Evolutionary conservation across 2,113 vertebrate species (phyloP).

Genomic region (Periophthalmodon schlosseri): DNA sequence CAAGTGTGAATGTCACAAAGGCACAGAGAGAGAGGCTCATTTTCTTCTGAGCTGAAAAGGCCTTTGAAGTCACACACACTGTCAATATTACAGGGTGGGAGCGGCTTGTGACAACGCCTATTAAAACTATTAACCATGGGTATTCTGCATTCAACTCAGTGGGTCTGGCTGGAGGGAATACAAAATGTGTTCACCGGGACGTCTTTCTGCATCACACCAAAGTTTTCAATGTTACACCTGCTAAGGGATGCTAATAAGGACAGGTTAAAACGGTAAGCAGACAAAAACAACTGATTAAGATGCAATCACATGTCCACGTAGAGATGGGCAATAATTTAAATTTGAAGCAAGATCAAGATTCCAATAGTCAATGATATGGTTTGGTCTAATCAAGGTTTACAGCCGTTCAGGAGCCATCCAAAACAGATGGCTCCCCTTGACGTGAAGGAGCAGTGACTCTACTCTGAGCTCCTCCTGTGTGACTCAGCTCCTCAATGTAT

Average conservation of each 20-base stretch:
- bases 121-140: conserved; percentile 64
- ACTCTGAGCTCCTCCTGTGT: no score
- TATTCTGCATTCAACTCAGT: conserved; percentile 43
- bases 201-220: conserved; percentile 2
- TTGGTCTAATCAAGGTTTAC: no score
- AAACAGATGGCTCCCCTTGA: no score
- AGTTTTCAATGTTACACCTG: not conserved
- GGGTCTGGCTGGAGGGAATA: conserved; percentile 33
- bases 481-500: no score
- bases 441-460: no score
- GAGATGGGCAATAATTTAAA: no score
- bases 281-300: no score
- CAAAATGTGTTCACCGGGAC: conserved; percentile 31
- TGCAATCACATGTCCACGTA: no score
- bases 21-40: conserved; percentile 36
- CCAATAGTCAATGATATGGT: no score
- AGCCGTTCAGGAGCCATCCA: no score
- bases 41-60: conserved; percentile 30
- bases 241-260: not conserved
- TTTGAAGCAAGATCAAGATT: no score
- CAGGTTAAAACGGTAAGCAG: not conserved
- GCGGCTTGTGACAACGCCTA: conserved; percentile 46
- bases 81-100: conserved; percentile 25
- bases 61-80: conserved; percentile 36
- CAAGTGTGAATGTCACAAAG: conserved; percentile 61